phyloP scores from a whole-genome alignment of 2,113 vertebrate species.

The Sula dactylatra region DNA sequence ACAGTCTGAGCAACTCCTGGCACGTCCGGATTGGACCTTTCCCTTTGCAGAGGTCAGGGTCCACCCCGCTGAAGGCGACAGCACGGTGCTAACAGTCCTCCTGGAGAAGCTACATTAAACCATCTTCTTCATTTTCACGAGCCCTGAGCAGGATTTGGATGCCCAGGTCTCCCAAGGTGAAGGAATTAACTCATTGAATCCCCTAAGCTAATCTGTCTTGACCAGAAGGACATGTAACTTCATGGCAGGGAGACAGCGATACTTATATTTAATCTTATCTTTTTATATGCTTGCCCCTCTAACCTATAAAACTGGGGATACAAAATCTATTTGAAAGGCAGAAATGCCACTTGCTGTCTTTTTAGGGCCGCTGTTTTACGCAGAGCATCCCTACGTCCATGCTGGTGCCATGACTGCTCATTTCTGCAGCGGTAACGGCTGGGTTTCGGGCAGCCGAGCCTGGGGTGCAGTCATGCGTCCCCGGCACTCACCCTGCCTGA shows the following conservation, averaged over 20 bases:
- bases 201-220: constrained; percentile 4
- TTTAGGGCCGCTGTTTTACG: background rate
- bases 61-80: background rate
- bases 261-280: background rate
- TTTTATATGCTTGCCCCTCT: background rate
- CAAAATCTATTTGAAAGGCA: background rate
- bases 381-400: background rate
- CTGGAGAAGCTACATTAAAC: background rate
- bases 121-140: background rate
- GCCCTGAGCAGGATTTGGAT: background rate
- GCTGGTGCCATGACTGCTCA: background rate
- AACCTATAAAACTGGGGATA: background rate
- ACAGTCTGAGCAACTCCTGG: background rate
- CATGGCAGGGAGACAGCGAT: background rate
- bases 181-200: constrained; percentile 38
- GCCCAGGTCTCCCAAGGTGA: background rate
- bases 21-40: background rate
- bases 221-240: background rate
- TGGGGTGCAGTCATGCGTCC: background rate
- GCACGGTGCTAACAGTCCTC: background rate
- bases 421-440: background rate
- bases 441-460: background rate
- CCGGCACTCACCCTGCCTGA: background rate
- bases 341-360: background rate
- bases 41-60: background rate